These are phyloP conservation scores for Limnodromus scolopaceus DNA, from an alignment of 2,797 vertebrate genomes.

Conservation along the genomic window DNA sequence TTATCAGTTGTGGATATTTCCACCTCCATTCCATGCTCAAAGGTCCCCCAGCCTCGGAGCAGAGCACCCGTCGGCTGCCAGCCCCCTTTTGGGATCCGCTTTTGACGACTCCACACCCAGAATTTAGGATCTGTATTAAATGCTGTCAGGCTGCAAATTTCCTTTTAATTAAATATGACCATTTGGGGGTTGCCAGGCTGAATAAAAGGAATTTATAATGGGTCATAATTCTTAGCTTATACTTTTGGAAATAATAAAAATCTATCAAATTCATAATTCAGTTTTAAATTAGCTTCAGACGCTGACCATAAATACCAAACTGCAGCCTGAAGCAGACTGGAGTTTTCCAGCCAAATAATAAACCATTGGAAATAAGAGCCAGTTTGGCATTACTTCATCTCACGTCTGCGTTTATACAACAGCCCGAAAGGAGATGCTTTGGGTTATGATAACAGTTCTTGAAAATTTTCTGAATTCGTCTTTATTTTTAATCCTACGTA, in stretches of 20 bases:
- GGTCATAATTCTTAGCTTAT: not conserved
- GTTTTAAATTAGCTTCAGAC: constrained; percentile 9
- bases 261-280: not conserved
- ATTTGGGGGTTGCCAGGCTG: not conserved
- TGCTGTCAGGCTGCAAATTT: not conserved
- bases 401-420: not conserved
- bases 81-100: rapidly evolving
- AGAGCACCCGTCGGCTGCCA: rapidly evolving
- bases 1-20: not conserved
- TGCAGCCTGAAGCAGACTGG: not conserved
- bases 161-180: not conserved
- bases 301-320: constrained; percentile 17
- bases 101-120: not conserved
- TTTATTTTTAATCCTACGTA: not conserved
- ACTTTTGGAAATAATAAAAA: constrained; percentile 21
- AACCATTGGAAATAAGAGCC: not conserved
- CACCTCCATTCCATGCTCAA: not conserved
- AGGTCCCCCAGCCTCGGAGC: not conserved
- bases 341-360: not conserved
- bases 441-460: not conserved
- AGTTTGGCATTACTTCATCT: not conserved
- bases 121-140: not conserved
- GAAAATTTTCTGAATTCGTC: not conserved
- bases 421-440: not conserved
- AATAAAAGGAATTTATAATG: not conserved